Evolutionary conservation across 2,113 vertebrate genomes (phyloP), one percentile per base, ranked within the genome.

Genomic region (Aleadryas rufinucha): DNA sequence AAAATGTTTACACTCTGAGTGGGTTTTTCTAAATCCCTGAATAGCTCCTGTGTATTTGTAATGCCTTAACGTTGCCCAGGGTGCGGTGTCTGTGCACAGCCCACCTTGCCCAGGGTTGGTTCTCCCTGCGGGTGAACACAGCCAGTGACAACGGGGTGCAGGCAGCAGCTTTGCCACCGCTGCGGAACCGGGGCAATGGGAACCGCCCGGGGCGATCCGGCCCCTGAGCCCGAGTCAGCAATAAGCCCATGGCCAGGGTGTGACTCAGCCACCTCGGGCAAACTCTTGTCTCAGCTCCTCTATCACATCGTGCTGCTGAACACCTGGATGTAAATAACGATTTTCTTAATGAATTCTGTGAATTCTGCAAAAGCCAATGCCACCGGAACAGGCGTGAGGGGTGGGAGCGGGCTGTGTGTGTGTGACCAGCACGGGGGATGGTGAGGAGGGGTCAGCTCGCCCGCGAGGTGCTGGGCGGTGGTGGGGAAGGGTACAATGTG

Each of bases 331-430:
- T 97, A 94, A 96, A 96, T 96, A 94, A 91, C 9, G 9, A 84
- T 52, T 86, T 93, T 87, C 89, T 96, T 97, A 97, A 95, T 98
- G 98, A 98, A 98, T 98, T 98, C 97, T 79, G 37, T 98, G 97
- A 98, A 98, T 98, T 98, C 98, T 96, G 89, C 44, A 79, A 96
- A 93, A 49, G 96, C 80, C 33, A 30, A 60, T 3, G 42, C 95
- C 93, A 88, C 82, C 0, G 0, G 70, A 57, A 54, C 50, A 63
- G 87, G 78, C 3, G 1, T 16, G 87, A 87, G 37, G 77, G 70
- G 37, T 18, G 52, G 79, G 85, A 90, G 82, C 0, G 6, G 81
- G 87, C 71, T 84, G 37, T 15, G 20, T 8, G 20, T 8, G 5
- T 35, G 74, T 4, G 26, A 47, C 12, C 12, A 69, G 76, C 1